These are phyloP conservation scores for Torymus texanus DNA, from an alignment of 2,888 invertebrate genomes.

Conservation along the genomic window DNA sequence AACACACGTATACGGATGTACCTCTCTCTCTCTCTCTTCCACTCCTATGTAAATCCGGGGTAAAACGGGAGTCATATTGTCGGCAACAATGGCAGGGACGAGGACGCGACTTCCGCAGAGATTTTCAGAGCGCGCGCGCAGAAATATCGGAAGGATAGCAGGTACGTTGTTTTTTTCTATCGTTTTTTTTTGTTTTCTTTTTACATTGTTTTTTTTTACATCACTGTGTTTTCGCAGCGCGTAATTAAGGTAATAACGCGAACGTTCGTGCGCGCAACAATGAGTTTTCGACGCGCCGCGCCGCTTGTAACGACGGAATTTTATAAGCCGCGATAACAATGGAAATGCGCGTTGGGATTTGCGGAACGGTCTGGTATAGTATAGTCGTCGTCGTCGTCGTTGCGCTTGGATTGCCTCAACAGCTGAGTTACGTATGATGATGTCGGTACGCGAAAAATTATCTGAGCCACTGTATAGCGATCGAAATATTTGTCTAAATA, in stretches of 20 bases:
- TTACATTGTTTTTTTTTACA: background rate
- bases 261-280: background rate
- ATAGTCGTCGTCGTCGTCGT: no score
- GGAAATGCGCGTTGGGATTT: conserved; percentile 4
- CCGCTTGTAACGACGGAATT: conserved; percentile 17
- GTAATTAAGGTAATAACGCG: conserved; percentile 37
- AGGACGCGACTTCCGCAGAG: background rate
- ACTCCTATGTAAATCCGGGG: conserved; percentile 14
- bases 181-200: background rate
- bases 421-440: no score
- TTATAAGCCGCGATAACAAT: conserved; percentile 31
- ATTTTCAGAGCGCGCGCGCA: conserved; percentile 8
- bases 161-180: background rate
- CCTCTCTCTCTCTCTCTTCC: background rate
- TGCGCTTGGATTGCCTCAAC: no score
- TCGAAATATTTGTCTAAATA: no score
- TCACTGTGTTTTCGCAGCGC: background rate
- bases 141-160: background rate
- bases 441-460: no score
- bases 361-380: conserved; percentile 19
- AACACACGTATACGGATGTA: background rate
- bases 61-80: conserved; percentile 2
- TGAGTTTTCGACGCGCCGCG: conserved; percentile 6
- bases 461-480: no score
- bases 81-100: background rate